Evolutionary conservation across 2,797 vertebrate species (phyloP).

Genomic region (Psittacula echo): DNA sequence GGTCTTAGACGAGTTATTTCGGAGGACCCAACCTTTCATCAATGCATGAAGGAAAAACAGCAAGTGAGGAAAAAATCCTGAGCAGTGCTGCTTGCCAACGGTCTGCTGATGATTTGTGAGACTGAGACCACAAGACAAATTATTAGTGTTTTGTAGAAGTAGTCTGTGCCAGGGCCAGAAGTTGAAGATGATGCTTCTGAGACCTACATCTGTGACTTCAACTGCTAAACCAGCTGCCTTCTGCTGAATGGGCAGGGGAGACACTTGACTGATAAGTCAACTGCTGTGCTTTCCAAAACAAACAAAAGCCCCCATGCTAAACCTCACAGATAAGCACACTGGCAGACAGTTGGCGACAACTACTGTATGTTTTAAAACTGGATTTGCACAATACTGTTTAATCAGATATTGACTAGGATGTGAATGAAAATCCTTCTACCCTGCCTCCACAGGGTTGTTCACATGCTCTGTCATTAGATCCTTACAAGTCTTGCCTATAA

Average conservation of each 20-base stretch:
- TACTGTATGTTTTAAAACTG: not conserved
- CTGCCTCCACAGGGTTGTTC: not conserved
- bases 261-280: not conserved
- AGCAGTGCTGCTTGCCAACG: not conserved
- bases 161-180: not conserved
- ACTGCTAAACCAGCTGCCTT: not conserved
- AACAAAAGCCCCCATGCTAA: not conserved
- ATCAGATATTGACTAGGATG: accelerated
- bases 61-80: not conserved
- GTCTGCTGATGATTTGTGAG: not conserved
- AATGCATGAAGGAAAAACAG: not conserved
- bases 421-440: not conserved
- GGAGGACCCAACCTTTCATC: not conserved
- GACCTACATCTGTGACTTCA: accelerated
- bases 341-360: not conserved
- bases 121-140: not conserved
- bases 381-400: not conserved
- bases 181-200: not conserved
- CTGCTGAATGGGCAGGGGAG: not conserved
- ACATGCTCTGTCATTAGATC: not conserved
- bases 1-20: not conserved
- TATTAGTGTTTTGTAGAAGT: not conserved
- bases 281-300: not conserved
- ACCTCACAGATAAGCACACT: not conserved
- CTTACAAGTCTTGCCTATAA: not conserved